These are phyloP conservation scores for Calonectris borealis DNA, from an alignment of 2,113 vertebrate species.

Conservation along the genomic window DNA sequence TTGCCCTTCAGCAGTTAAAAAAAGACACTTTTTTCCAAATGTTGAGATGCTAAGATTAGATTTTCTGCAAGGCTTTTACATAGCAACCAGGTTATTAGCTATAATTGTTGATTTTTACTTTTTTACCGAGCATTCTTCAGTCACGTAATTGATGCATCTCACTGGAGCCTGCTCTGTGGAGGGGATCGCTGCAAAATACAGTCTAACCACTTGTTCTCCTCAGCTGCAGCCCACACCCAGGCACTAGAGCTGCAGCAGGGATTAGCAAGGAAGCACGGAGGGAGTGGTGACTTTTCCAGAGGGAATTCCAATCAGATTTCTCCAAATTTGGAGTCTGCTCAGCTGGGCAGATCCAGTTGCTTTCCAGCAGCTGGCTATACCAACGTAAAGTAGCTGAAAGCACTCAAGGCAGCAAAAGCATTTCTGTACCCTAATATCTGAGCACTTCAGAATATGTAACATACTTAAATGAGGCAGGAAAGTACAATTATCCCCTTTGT, in stretches of 20 bases:
- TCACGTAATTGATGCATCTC: neutral
- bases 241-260: neutral
- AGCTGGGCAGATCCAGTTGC: constrained; percentile 2
- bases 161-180: neutral
- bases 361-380: neutral
- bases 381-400: neutral
- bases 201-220: neutral
- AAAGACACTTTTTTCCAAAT: neutral
- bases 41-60: neutral
- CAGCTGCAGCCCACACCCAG: neutral
- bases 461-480: neutral
- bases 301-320: constrained; percentile 1
- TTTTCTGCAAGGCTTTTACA: neutral
- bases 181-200: neutral
- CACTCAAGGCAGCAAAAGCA: neutral
- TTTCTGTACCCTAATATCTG: neutral
- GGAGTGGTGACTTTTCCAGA: neutral
- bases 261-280: neutral
- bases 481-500: neutral
- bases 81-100: neutral
- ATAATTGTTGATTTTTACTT: neutral
- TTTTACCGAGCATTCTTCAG: neutral
- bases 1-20: neutral
- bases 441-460: neutral
- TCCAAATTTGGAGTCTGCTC: neutral